Percentiles rank a stretch among this genome's conserved stretches.
phyloP scores from a whole-genome alignment of 2,888 invertebrate species.

The Rhingia campestris region DNA sequence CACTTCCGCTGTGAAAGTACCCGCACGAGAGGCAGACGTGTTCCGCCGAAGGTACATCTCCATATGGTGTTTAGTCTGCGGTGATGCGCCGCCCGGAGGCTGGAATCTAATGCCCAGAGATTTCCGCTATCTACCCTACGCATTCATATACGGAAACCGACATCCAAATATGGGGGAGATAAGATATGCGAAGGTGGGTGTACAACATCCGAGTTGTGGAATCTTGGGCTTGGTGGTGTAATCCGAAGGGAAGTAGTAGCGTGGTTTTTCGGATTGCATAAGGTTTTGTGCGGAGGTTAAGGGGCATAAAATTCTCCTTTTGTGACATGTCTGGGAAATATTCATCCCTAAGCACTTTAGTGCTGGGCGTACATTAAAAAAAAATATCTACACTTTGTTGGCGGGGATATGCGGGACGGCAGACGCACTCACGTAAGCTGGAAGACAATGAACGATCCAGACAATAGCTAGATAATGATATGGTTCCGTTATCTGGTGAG shows the following conservation, averaged over 20 bases:
- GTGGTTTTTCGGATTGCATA: slow-evolving; percentile 41
- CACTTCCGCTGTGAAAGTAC: slow-evolving; percentile 57
- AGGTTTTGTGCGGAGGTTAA: slow-evolving; percentile 38
- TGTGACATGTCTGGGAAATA: slow-evolving; percentile 35
- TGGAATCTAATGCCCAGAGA: slow-evolving; percentile 60
- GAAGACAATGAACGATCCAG: background rate
- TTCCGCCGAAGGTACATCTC: slow-evolving; percentile 15
- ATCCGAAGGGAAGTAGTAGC: slow-evolving; percentile 46
- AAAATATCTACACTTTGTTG: background rate
- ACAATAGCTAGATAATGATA: slow-evolving; percentile 27
- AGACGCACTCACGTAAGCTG: background rate
- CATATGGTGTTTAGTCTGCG: background rate
- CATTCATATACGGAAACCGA: slow-evolving; percentile 36
- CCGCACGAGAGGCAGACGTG: too few relatives aligned
- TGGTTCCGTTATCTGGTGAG: background rate
- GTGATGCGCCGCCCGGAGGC: slow-evolving; percentile 21
- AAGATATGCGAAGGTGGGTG: slow-evolving; percentile 41
- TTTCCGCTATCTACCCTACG: slow-evolving; percentile 65
- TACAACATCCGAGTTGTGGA: background rate
- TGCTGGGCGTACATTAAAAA: slow-evolving; percentile 8
- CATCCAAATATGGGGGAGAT: slow-evolving; percentile 56
- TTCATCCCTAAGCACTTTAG: slow-evolving; percentile 43
- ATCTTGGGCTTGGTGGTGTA: slow-evolving; percentile 1
- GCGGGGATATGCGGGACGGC: background rate
- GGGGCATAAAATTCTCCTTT: slow-evolving; percentile 48